Base-by-base conservation (phyloP, 2,797 vertebrate genomes). In the Benthosema pterotum region DNA sequence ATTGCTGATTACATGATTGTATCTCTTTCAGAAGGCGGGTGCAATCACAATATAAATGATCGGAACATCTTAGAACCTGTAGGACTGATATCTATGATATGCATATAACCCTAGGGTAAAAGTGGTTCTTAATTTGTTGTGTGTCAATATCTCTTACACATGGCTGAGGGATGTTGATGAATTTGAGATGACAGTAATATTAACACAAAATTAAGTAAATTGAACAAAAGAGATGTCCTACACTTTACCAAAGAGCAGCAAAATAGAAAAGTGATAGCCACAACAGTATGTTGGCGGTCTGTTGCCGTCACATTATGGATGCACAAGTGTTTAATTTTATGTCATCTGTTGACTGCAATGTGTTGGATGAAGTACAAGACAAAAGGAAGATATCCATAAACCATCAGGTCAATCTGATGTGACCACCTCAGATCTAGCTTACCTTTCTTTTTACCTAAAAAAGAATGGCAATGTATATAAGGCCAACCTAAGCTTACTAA, bases 381-480 rank as follows among this genome's bases (percentile, higher is more conserved):
- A 67, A 85, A 80, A 81, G 62, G 48, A 52, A 51, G 17, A 71
- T 70, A 68, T 78, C 67, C 63, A 63, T 18, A 63, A 69, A 69
- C 32, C 6, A 7, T 32, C 28, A 80, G 72, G 71, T 73, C 60
- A 65, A 38, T 38, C 2, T 65, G 51, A 69, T 12, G 2, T 18
- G 45, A 52, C 62, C 49, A 56, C 52, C 57, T 64, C 9, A 14
- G 11, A 19, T 51, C 56, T 68, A 54, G 6, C 0, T 47, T 17
- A 63, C 25, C 18, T 63, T 72, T 61, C 65, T 14, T 52, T 38
- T 38, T 9, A 38, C 32, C 32, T 38, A 7, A 38, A 38, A 38
- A 38, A 38, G 8, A 38, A 8, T 38, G 32, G 32, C 14, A 46
- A 46, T 46, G 14, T 46, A 13, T 14, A 13, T 3, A 25, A 25